phyloP scores from a whole-genome alignment of 2,888 invertebrate species.

The Zhuqinia jingwanae region DNA sequence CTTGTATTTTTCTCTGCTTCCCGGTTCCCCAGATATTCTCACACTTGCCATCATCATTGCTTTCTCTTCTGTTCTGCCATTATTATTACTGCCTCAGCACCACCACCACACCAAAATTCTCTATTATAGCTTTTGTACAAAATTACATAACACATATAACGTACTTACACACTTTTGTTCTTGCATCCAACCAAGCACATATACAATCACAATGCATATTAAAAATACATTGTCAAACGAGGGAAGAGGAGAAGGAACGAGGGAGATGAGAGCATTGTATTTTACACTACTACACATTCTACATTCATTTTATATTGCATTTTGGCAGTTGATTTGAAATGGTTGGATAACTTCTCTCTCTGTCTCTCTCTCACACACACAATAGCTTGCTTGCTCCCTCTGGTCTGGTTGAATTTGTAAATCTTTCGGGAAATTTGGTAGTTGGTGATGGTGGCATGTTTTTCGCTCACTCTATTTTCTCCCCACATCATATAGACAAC shows the following conservation, averaged over 20 bases:
- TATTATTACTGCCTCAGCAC: not conserved
- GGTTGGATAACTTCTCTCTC: conserved; percentile 30
- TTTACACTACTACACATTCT: not conserved
- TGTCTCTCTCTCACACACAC: not conserved
- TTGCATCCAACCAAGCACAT: too few species aligned
- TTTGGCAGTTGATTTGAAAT: conserved; percentile 37
- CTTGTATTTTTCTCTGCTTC: not conserved
- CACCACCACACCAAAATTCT: too few species aligned
- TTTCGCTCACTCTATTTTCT: conserved; percentile 9
- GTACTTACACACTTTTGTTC: too few species aligned
- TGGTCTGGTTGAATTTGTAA: conserved; percentile 19
- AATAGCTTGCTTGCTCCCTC: too few species aligned
- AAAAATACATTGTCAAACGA: not conserved
- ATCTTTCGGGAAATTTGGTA: conserved; percentile 42
- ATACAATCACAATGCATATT: not conserved
- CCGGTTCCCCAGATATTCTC: not conserved
- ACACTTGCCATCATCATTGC: not conserved
- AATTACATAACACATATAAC: too few species aligned
- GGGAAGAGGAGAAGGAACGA: not conserved
- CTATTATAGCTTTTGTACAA: too few species aligned
- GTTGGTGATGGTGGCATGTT: conserved; percentile 4
- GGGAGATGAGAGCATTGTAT: too few species aligned
- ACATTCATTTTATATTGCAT: conserved; percentile 17
- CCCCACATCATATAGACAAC: not conserved
- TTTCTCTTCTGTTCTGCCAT: conserved; percentile 15